Percentiles rank a stretch among this genome's conserved stretches.
These are phyloP conservation scores for Thera obeliscata DNA, from an alignment of 2,888 invertebrate genomes.

Conservation along the genomic window DNA sequence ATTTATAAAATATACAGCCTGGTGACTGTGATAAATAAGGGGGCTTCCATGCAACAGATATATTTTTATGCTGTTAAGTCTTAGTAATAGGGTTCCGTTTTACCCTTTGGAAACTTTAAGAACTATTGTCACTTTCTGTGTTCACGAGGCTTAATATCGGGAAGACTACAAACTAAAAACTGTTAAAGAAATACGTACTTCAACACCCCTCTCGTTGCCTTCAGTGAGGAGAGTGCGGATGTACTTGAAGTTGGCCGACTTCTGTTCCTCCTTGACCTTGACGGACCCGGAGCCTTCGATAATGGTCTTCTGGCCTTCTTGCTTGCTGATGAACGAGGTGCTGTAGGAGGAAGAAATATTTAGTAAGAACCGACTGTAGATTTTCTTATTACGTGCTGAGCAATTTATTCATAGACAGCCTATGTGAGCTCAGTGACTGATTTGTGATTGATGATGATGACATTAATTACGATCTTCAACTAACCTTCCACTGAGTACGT, in stretches of 20 bases:
- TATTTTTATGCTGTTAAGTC: too few relatives aligned
- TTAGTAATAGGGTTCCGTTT: too few relatives aligned
- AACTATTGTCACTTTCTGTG: not conserved
- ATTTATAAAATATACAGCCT: too few relatives aligned
- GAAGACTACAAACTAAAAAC: not conserved
- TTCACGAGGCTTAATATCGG: not conserved
- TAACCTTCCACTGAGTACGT: constrained; percentile 88
- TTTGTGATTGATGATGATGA: not conserved
- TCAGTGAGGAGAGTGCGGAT: constrained; percentile 86
- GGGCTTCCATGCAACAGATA: too few relatives aligned
- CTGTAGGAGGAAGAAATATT: constrained; percentile 57
- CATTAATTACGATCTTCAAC: constrained; percentile 16
- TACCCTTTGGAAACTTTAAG: too few relatives aligned
- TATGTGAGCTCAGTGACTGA: too few relatives aligned
- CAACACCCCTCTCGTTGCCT: constrained; percentile 88
- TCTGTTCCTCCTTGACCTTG: constrained; percentile 87
- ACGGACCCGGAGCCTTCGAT: constrained; percentile 91
- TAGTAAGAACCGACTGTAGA: not conserved
- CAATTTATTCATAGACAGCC: too few relatives aligned
- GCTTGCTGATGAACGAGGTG: constrained; percentile 88
- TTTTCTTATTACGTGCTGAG: too few relatives aligned
- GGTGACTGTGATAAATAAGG: too few relatives aligned
- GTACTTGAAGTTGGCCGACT: constrained; percentile 90
- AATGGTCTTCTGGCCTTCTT: constrained; percentile 88
- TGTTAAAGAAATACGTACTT: constrained; percentile 44